Base-by-base conservation (phyloP, 1,140 invertebrate species). In the Diorhabda carinulata region DNA sequence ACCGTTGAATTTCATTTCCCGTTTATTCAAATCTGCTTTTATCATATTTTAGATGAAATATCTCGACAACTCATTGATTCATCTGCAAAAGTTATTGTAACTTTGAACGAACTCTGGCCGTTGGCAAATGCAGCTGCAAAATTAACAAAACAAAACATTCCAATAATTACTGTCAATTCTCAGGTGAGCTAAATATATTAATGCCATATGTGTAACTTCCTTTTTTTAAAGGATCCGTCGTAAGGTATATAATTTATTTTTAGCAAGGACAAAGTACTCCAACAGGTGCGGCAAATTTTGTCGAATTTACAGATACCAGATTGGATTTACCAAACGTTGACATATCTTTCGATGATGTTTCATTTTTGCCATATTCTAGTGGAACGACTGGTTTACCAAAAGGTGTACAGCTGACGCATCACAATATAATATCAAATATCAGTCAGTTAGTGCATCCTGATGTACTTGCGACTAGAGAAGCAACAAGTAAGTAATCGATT, bases 351-450 rank as follows among this genome's bases (percentile, higher is more conserved):
- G 60, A 75, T 5, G 72, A 73, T 45, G 44, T 75, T 5, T 69
- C 69, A 7, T 68, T 73, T 43, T 52, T 75, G 56, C 72, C 72
- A 10, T 75, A 75, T 44, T 75, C 73, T 5, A 75, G 92, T 79
- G 94, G 94, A n/a, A 96, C 94, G 4, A 96, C 93, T 43, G 94
- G 95, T 9, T 77, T 91, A 59, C 93, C 95, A 4, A 97, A 97
- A 86, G 93, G 92, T 42, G 93, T 96, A 0, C 87, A 93, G 82
- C 78, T 95, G 2, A 90, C 90, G 0, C 90, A 96, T 78, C 81
- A 77, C 59, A 89, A 88, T 78, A 80, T 89, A 61, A 74, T 85
- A 40, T 78, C 84, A 2, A 89, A 89, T 74, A 8, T 82, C 8
- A 42, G 52, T 3, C 82, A 83, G 76, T 9, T 43, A 5, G 8